Base-by-base conservation (phyloP, 2,888 invertebrate species). In the Oscheius myriophilus region DNA sequence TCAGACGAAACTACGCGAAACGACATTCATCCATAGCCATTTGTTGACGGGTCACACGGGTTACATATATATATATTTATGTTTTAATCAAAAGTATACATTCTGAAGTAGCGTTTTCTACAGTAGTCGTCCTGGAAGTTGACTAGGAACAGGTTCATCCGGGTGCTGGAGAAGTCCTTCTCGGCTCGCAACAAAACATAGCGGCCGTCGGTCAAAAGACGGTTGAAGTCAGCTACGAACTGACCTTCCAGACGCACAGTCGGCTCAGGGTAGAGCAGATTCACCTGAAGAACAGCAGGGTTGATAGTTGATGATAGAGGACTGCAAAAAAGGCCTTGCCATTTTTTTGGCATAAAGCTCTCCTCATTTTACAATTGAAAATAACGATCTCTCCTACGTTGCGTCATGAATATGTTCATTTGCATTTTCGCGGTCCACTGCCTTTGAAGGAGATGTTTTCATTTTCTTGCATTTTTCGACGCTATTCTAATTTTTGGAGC, bases 91-190 rank as follows among this genome's bases (percentile, higher is more conserved):
- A 71, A 73, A 0, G 73, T 69, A 21, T 71, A 67, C 42, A 70
- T 69, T 52, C 71, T 51, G 51, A 73, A 71, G 25, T 73, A 73
- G 9, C 73, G 67, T 39, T 69, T 66, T 7, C 67, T 33, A 59
- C 73, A 73, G 59, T 69, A 73, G 18, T 67, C 43, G 11, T 71
- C 57, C 25, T 69, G 57, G 67, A 71, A 70, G 43, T 74, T 71
- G 52, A 69, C 58, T 2, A 74, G 57, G 42, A 74, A 74, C 4
- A 74, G 43, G 39, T 70, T 74, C 54, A 74, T 41, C 26, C 65
- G 69, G 59, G 71, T 71, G 26, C 67, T 63, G 1, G 67, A 62
- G 6, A 71, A 67, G 42, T 71, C 74, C 49, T 71, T 74, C 61
- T 70, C 71, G 9, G 74, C 63, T 7, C 71, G 65, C 45, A 71